Conservation (phyloP, 1,140 invertebrate species). For the Brachionus calyciflorus region DNA sequence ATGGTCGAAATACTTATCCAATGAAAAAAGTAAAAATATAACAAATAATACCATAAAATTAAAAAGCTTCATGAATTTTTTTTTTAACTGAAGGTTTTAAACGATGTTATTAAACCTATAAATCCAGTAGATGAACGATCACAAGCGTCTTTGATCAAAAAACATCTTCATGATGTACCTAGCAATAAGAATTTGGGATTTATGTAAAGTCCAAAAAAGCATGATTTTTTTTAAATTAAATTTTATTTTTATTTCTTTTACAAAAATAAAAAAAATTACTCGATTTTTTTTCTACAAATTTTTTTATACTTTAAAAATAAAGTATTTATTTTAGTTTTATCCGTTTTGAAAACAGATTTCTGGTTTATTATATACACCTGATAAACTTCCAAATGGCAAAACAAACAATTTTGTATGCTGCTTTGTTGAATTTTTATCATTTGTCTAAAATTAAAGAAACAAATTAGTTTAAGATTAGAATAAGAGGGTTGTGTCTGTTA, state of each 20-base stretch:
- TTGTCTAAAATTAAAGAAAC: neutral
- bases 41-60: neutral
- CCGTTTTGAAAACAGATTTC: too few relatives aligned
- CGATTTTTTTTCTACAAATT: too few relatives aligned
- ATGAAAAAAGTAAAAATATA: slow-evolving; percentile 53
- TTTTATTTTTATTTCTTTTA: slow-evolving; percentile 7
- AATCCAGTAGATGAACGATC: slow-evolving; percentile 21
- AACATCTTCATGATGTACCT: slow-evolving; percentile 31
- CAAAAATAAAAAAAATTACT: too few relatives aligned
- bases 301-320: too few relatives aligned
- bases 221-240: neutral
- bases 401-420: slow-evolving; percentile 33
- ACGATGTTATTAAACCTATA: slow-evolving; percentile 18
- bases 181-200: slow-evolving; percentile 47
- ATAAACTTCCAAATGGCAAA: neutral
- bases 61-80: too few relatives aligned
- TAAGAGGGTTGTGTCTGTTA: too few relatives aligned
- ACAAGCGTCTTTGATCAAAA: slow-evolving; percentile 37
- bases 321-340: too few relatives aligned
- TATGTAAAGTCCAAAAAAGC: slow-evolving; percentile 16
- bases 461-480: too few relatives aligned
- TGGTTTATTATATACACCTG: neutral
- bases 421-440: neutral
- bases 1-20: slow-evolving; percentile 58
- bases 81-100: slow-evolving; percentile 6